phyloP scores from a whole-genome alignment of 2,797 vertebrate species.

The Chloroceryle inda region DNA sequence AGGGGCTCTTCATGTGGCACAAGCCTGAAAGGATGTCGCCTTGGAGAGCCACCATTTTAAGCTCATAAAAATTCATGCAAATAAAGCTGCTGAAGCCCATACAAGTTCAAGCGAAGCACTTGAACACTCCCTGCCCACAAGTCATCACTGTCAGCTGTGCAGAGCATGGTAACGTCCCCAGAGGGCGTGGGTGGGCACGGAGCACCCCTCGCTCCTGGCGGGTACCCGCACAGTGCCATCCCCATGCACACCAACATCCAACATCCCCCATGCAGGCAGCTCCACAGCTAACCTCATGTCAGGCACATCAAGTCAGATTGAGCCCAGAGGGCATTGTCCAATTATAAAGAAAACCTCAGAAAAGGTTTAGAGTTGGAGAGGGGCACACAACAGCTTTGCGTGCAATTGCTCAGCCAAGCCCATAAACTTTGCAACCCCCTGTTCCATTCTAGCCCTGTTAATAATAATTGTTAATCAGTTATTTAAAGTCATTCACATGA shows the following conservation, averaged over 20 bases:
- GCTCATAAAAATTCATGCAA: neutral
- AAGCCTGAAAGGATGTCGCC: neutral
- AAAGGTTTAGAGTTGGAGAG: neutral
- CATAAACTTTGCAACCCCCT: neutral
- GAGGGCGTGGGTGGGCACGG: neutral
- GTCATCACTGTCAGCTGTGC: fast-evolving
- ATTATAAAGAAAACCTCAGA: slow-evolving; percentile 43
- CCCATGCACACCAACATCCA: neutral
- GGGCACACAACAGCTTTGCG: neutral
- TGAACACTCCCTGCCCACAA: neutral
- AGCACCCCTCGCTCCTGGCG: neutral
- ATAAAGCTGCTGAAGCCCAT: fast-evolving
- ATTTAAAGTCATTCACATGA: slow-evolving; percentile 56
- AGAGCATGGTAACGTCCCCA: neutral
- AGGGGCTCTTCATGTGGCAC: neutral
- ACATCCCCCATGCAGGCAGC: neutral
- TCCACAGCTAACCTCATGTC: neutral
- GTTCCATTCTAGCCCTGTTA: neutral
- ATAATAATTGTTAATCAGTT: slow-evolving; percentile 54
- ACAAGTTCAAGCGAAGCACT: neutral
- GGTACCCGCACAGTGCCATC: neutral
- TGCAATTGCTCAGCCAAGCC: slow-evolving; percentile 43
- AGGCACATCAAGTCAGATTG: neutral
- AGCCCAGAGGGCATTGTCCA: slow-evolving; percentile 23
- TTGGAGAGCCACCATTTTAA: neutral